A percentile compares a stretch with the other conserved stretches of the same genome.
These are phyloP conservation scores for Dasyurus viverrinus DNA, from an alignment of 2,113 vertebrate species.

Conservation along the genomic window DNA sequence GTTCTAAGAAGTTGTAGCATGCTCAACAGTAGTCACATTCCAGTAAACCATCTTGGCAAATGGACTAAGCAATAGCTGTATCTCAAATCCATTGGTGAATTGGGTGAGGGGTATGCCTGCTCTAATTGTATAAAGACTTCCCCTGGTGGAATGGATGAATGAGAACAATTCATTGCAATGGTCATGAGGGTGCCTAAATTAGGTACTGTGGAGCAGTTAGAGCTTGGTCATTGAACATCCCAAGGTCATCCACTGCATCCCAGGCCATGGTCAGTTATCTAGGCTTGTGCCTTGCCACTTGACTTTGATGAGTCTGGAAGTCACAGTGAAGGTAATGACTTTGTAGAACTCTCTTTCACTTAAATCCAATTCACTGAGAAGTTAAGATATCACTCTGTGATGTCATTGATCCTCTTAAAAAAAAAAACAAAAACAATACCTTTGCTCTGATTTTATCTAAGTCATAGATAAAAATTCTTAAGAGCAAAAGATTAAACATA, in stretches of 20 bases:
- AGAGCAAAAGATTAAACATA: neutral
- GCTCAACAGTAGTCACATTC: neutral
- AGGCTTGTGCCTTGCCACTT: neutral
- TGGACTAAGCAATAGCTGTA: neutral
- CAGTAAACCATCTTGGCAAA: neutral
- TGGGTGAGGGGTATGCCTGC: neutral
- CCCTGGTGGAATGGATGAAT: neutral
- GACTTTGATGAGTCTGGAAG: neutral
- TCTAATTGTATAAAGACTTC: neutral
- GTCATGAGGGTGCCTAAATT: neutral
- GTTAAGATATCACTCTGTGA: neutral
- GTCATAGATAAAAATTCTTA: neutral
- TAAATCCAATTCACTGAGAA: neutral
- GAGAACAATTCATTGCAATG: neutral
- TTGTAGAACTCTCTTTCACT: neutral
- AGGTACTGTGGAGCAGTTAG: neutral
- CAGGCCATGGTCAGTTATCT: neutral
- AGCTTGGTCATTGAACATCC: neutral
- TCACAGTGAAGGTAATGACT: neutral
- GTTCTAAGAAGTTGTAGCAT: neutral
- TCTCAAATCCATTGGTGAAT: neutral
- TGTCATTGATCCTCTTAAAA: neutral
- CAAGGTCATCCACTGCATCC: neutral
- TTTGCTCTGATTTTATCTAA: neutral
- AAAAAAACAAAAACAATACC: neutral